A percentile compares a stretch with the other conserved stretches of the same genome.
These are phyloP conservation scores for Andrena dorsata DNA, from an alignment of 2,888 invertebrate species.

Conservation along the genomic window DNA sequence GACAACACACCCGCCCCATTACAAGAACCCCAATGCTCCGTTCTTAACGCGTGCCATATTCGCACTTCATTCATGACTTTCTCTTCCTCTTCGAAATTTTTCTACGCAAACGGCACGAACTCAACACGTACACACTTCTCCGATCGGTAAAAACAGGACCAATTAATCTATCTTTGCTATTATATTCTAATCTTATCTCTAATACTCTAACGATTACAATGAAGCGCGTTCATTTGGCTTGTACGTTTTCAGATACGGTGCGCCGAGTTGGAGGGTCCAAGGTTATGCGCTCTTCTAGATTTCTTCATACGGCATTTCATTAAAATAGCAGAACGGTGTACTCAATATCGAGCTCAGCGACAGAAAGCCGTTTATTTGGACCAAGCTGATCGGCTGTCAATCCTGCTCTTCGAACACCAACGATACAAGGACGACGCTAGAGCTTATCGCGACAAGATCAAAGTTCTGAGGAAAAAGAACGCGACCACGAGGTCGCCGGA, in stretches of 20 bases:
- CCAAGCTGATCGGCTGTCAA: constrained; percentile 89
- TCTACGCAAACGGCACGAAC: not conserved
- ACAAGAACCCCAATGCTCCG: too few relatives aligned
- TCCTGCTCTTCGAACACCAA: constrained; percentile 87
- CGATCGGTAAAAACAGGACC: not conserved
- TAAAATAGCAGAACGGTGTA: constrained; percentile 89
- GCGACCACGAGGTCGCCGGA: constrained; percentile 6
- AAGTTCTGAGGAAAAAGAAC: constrained; percentile 66
- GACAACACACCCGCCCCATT: too few relatives aligned
- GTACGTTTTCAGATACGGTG: constrained; percentile 79
- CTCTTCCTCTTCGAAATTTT: not conserved
- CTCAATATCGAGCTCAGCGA: constrained; percentile 87
- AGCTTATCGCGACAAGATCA: constrained; percentile 87
- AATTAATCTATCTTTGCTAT: not conserved
- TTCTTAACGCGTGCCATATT: too few relatives aligned
- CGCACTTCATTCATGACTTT: not conserved
- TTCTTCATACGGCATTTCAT: constrained; percentile 91
- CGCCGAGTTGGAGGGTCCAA: constrained; percentile 86
- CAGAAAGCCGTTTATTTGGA: constrained; percentile 90
- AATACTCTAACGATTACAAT: constrained; percentile 24
- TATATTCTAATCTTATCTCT: constrained; percentile 66
- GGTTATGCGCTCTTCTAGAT: constrained; percentile 88
- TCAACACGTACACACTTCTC: not conserved
- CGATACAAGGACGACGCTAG: constrained; percentile 86
- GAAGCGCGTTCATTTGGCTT: constrained; percentile 4